Base-by-base conservation (phyloP, 2,113 vertebrate genomes). In the Speoplatyrhinus poulsoni region DNA sequence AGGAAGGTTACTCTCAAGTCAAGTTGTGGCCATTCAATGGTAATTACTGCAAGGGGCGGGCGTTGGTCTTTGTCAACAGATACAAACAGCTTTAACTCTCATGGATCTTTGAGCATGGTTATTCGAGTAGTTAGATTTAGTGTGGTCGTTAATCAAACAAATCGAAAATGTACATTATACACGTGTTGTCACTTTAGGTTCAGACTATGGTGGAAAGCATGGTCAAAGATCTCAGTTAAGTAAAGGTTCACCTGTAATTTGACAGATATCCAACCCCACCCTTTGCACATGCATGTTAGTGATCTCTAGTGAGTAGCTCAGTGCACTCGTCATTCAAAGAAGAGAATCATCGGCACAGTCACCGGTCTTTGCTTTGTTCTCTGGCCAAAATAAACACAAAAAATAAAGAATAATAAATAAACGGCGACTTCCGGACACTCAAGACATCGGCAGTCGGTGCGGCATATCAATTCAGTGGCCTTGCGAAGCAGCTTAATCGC, bases 241-340 rank as follows among this genome's bases (percentile, higher is more conserved):
- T 72, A 72, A 70, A 79, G 75, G 70, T 64, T 64, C 65, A 80
- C 72, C 69, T 36, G 62, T 70, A 72, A 59, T 78, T 82, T 85
- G 86, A 93, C 91, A 91, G 90, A 88, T 75, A 79, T 33, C 81
- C 91, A 91, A 90, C 83, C 58, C 83, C 86, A 87, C 75, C 85
- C 90, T 88, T 90, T 92, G 87, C 88, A 88, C 92, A 93, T 93
- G 92, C 92, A 93, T 87, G 87, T 92, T 92, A 92, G 89, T 92
- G 92, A 88, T 87, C 81, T 81, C 87, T 88, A 84, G 86, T 89
- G 88, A 90, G 82, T 89, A 81, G 86, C 89, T 78, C 73, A 87
- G 85, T 90, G 88, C 89, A 88, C 85, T 91, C 73, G 66, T 90
- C 87, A 92, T 91, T 90, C 88, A 91, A 82, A 86, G 78, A 89